Evolutionary conservation across 2,888 invertebrate genomes (phyloP).

Genomic region (Phlogophora meticulosa): DNA sequence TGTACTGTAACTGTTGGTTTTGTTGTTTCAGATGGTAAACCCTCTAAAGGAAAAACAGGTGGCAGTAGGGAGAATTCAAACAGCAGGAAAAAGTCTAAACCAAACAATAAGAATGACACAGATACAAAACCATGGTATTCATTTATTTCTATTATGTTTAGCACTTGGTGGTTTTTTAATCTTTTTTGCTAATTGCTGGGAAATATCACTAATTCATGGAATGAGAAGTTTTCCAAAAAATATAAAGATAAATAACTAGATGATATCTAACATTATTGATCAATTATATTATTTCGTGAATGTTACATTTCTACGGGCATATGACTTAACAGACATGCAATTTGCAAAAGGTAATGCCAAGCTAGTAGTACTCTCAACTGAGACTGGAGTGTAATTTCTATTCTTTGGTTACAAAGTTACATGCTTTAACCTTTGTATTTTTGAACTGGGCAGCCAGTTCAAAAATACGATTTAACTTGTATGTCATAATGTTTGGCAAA

Average conservation of each 20-base stretch:
- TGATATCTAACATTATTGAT: background rate
- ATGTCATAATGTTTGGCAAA: too few species aligned
- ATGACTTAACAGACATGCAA: background rate
- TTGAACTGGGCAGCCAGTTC: too few species aligned
- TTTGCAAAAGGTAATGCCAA: background rate
- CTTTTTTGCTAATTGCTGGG: background rate
- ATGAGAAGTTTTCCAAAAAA: too few species aligned
- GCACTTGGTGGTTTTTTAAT: background rate
- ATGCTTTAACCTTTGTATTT: background rate
- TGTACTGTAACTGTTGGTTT: background rate
- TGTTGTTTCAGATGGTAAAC: constrained; percentile 65
- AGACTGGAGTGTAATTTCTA: background rate
- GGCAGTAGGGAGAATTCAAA: constrained; percentile 79
- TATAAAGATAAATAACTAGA: too few species aligned
- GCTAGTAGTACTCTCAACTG: background rate
- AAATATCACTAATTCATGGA: background rate
- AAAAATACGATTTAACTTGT: too few species aligned
- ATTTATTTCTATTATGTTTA: constrained; percentile 7
- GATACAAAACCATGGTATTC: constrained; percentile 67
- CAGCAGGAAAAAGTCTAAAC: constrained; percentile 80
- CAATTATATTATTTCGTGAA: background rate
- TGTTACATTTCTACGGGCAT: constrained; percentile 5
- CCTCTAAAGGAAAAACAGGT: constrained; percentile 71
- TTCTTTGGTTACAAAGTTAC: background rate
- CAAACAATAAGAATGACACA: constrained; percentile 73